Evolutionary conservation across 2,888 invertebrate genomes (phyloP).

Genomic region (Hetaerina titia): DNA sequence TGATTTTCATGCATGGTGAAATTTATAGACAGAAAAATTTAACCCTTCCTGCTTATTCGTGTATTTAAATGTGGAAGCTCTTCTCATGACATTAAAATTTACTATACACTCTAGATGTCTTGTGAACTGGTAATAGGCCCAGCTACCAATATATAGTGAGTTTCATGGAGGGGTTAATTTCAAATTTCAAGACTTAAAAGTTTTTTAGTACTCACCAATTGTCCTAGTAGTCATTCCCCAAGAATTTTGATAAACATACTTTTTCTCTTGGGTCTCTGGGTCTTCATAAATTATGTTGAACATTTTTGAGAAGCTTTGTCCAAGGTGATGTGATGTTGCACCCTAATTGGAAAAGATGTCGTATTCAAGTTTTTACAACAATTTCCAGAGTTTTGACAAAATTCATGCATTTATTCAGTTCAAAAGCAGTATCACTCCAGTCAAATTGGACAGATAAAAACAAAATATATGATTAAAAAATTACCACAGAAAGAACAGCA

Average conservation of each 20-base stretch:
- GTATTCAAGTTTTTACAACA: no score
- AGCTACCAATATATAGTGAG: neutral
- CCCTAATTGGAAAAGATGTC: slow-evolving; percentile 80
- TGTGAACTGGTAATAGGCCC: neutral
- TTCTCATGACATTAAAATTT: neutral
- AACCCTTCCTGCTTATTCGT: no score
- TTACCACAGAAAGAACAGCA: no score
- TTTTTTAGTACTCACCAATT: slow-evolving; percentile 82
- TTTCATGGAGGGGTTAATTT: no score
- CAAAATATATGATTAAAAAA: no score
- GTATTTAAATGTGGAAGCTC: no score
- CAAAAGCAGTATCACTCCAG: no score
- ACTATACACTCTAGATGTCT: neutral
- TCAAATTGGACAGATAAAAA: no score
- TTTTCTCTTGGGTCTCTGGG: slow-evolving; percentile 92
- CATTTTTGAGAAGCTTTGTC: slow-evolving; percentile 99
- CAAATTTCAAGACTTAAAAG: neutral
- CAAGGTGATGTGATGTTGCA: slow-evolving; percentile 98
- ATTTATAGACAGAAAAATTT: no score
- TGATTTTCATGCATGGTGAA: no score
- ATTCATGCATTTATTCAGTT: no score
- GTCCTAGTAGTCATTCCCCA: slow-evolving; percentile 99
- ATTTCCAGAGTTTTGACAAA: no score
- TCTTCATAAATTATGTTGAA: slow-evolving; percentile 98
- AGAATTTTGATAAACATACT: slow-evolving; percentile 96